Percentiles rank a stretch among this genome's conserved stretches.
These are phyloP conservation scores for Zosterops pallidus DNA, from an alignment of 2,113 vertebrate species.

Conservation along the genomic window DNA sequence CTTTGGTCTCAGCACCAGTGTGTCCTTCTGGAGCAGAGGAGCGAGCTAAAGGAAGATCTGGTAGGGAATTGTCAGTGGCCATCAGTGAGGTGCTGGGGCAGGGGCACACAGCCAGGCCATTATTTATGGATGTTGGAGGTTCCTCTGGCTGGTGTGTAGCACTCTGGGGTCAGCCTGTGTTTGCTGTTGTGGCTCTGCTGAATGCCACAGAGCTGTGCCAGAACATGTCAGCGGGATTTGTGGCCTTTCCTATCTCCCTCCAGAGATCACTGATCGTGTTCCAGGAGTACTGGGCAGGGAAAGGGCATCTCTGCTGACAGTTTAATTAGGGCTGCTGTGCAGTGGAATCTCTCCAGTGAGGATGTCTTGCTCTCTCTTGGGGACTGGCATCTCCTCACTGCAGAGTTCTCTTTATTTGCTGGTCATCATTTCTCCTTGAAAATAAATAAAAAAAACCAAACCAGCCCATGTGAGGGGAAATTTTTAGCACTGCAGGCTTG, in stretches of 20 bases:
- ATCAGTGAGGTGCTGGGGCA: background rate
- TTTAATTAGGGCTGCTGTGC: background rate
- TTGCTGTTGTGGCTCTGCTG: background rate
- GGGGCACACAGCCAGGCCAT: background rate
- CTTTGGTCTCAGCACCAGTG: background rate
- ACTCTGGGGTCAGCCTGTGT: background rate
- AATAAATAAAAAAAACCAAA: background rate
- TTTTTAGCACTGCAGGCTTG: background rate
- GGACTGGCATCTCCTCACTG: background rate
- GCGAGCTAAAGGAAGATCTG: background rate
- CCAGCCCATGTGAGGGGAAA: background rate
- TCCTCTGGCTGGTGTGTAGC: background rate
- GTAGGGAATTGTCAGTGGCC: background rate
- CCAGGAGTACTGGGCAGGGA: background rate
- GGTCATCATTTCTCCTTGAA: background rate
- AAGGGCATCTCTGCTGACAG: background rate
- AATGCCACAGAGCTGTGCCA: background rate
- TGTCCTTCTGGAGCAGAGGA: background rate
- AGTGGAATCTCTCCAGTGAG: background rate
- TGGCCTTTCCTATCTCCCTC: background rate
- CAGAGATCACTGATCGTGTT: background rate
- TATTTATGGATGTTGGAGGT: fast-evolving
- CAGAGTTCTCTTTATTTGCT: background rate
- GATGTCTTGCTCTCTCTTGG: background rate
- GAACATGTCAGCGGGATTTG: background rate